Evolutionary conservation across 2,113 vertebrate genomes (phyloP), one percentile per base, ranked within the genome.

Genomic region (Datnioides undecimradiatus): DNA sequence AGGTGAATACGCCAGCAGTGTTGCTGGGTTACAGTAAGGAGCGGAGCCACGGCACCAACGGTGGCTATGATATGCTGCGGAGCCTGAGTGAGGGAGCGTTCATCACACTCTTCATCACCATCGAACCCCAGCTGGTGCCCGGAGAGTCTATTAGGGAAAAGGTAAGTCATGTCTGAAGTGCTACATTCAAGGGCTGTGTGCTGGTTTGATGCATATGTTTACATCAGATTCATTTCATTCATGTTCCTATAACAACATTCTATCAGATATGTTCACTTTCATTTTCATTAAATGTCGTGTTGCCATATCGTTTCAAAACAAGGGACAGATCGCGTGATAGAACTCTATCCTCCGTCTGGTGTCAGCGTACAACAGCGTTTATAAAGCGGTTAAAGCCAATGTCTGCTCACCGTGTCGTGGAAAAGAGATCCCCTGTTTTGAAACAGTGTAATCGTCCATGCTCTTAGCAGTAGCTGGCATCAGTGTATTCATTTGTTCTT

Each of bases 1-100:
- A 96, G 90, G 91, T 99, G 64, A 90, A 96, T 31, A 95, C 90
- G 7, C 98, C 98, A 0, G 96, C 97, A 0, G 97, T 99, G 58
- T 94, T 99, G 73, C 95, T 99, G 69, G 98, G 98, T 19, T 99
- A 99, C 93, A 96, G 94, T 71, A 98, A 96, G 82, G 97, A 98
- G 80, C 94, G 94, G 8, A 95, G 90, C 67, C 9, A 95, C 41
- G 86, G 88, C 46, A 65, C 71, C 0, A 96, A 95, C 31, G 92
- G 95, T 10, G 95, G 93, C 11, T 98, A 96, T 5, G 95, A 97
- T 27, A 73, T 93, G 0, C 57, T 95, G 59, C 88, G 87, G 38
- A 95, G 94, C 71, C 87, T 95, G 55, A 96, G 95, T 0, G 96
- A 98, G 27, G 97, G 97, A 49, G 94, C 97, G 0, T 99, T 97